These are phyloP conservation scores for Apus apus DNA, from an alignment of 2,113 vertebrate species.

Conservation along the genomic window DNA sequence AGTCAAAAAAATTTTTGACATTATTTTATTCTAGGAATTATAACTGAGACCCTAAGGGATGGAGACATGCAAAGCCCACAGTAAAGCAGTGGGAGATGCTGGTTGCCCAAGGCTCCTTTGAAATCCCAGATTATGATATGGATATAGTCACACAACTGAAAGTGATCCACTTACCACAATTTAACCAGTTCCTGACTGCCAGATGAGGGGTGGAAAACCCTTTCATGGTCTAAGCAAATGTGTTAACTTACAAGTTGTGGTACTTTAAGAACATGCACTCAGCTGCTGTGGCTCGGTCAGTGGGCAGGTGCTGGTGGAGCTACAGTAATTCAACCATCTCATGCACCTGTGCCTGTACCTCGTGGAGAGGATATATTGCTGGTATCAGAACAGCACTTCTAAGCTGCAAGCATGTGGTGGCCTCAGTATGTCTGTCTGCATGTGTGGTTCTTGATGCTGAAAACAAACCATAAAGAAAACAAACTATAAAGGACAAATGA, in stretches of 20 bases:
- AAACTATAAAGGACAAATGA: background rate
- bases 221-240: background rate
- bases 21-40: conserved; percentile 65
- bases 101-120: conserved; percentile 45
- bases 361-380: background rate
- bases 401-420: background rate
- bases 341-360: background rate
- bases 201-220: background rate
- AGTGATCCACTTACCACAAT: conserved; percentile 46
- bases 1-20: conserved; percentile 53
- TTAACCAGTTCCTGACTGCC: conserved; percentile 49
- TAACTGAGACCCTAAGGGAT: conserved; percentile 31
- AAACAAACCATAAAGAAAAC: background rate
- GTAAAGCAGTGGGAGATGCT: conserved; percentile 32
- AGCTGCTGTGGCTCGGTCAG: background rate
- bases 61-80: conserved; percentile 8
- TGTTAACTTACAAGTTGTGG: background rate
- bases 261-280: fast-evolving
- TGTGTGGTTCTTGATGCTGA: background rate
- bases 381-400: background rate
- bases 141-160: conserved; percentile 52
- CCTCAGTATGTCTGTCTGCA: background rate
- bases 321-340: background rate
- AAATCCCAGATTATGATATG: conserved; percentile 57
- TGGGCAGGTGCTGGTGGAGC: background rate